Percentiles rank a stretch among this genome's conserved stretches.
Conservation (phyloP, 2,113 vertebrate species). For the Strix uralensis region DNA sequence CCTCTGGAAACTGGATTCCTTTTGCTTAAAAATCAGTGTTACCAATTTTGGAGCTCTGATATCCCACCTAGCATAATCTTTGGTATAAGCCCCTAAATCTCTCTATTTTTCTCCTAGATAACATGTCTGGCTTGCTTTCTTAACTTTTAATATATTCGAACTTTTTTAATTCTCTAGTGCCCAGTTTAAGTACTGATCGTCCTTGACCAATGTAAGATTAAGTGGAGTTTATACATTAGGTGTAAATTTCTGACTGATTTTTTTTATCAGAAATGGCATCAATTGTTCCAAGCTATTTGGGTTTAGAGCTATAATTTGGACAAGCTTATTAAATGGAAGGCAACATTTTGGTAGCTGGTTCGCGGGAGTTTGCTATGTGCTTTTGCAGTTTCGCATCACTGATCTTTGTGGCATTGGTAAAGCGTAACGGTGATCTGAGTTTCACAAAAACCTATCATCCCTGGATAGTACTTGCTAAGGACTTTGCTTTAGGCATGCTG, state of each 20-base stretch:
- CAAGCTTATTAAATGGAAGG: background rate
- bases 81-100: background rate
- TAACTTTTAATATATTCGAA: background rate
- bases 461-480: background rate
- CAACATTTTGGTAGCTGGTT: background rate
- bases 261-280: background rate
- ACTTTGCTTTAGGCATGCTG: background rate
- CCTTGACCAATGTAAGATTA: background rate
- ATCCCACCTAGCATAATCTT: background rate
- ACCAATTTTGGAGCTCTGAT: background rate
- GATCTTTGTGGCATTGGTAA: background rate
- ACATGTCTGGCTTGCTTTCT: background rate
- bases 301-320: background rate
- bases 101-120: background rate
- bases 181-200: background rate
- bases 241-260: background rate
- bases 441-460: background rate
- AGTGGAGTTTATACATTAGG: background rate
- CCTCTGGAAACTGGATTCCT: background rate
- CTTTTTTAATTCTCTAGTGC: background rate
- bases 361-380: background rate
- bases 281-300: background rate
- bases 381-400: background rate
- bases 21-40: background rate
- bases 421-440: accelerated